Percentiles rank a stretch among this genome's conserved stretches.
phyloP scores from a whole-genome alignment of 2,888 invertebrate genomes.

The Amphimallon solstitiale region DNA sequence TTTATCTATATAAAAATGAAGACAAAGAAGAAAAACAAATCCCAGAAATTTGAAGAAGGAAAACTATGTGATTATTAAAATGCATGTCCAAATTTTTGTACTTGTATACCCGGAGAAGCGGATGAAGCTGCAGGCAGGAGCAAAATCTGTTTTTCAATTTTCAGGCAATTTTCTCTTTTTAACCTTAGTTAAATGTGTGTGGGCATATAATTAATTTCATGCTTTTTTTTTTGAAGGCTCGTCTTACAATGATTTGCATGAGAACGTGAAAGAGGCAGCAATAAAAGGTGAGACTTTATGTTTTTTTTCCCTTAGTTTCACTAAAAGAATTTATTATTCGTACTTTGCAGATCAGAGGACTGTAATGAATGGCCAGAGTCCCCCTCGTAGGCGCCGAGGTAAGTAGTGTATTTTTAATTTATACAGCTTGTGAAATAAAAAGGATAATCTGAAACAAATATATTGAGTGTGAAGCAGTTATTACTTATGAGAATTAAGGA shows the following conservation, averaged over 20 bases:
- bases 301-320: constrained; percentile 4
- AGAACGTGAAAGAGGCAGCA: background rate
- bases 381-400: constrained; percentile 21
- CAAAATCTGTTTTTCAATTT: constrained; percentile 30
- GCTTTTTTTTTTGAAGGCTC: constrained; percentile 33
- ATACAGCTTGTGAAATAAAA: constrained; percentile 20
- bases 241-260: constrained; percentile 23
- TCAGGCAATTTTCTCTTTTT: background rate
- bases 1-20: background rate
- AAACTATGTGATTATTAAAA: no score
- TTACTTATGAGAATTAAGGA: no score
- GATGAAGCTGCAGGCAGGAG: constrained; percentile 1
- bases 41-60: no score
- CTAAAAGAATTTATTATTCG: constrained; percentile 23
- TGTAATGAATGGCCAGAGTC: constrained; percentile 7
- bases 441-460: background rate
- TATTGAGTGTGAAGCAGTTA: no score
- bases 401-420: constrained; percentile 7
- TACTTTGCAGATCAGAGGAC: constrained; percentile 32
- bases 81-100: background rate
- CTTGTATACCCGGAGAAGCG: constrained; percentile 1
- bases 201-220: constrained; percentile 25
- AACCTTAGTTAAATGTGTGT: constrained; percentile 5
- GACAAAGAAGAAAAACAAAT: background rate
- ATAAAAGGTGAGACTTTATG: constrained; percentile 24